Percentiles rank a stretch among this genome's conserved stretches.
phyloP scores from a whole-genome alignment of 1,140 invertebrate species.

The Papilio xuthus region DNA sequence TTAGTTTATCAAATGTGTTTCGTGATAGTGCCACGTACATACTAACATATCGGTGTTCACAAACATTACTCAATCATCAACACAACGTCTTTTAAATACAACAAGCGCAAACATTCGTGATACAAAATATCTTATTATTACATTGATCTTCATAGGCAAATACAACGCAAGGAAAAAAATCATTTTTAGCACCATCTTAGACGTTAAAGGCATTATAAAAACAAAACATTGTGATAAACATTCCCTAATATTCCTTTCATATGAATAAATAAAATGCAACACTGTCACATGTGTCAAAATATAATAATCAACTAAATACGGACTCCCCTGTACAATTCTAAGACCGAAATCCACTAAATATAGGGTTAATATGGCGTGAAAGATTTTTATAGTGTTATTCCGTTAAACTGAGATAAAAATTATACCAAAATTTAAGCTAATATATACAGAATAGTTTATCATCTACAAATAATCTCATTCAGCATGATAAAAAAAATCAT shows the following conservation, averaged over 20 bases:
- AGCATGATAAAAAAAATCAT: constrained; percentile 61
- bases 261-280: constrained; percentile 63
- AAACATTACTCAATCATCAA: constrained; percentile 65
- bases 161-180: constrained; percentile 28
- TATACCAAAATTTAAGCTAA: constrained; percentile 61
- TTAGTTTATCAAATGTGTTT: constrained; percentile 76
- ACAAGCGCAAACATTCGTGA: constrained; percentile 56
- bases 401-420: constrained; percentile 57
- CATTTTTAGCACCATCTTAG: constrained; percentile 53
- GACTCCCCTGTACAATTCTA: constrained; percentile 11
- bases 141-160: constrained; percentile 20
- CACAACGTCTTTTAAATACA: constrained; percentile 57
- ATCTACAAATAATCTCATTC: constrained; percentile 77
- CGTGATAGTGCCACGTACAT: constrained; percentile 70
- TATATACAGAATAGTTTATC: constrained; percentile 67
- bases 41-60: constrained; percentile 72
- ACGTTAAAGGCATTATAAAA: constrained; percentile 55
- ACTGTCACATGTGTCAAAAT: constrained; percentile 47
- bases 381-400: constrained; percentile 50
- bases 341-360: background rate
- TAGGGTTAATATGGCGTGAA: constrained; percentile 34
- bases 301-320: constrained; percentile 41
- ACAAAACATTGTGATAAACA: constrained; percentile 66
- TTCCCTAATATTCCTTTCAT: constrained; percentile 43
- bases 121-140: constrained; percentile 44